Conservation (phyloP, 2,888 invertebrate genomes). For the Cantharis lateralis region DNA sequence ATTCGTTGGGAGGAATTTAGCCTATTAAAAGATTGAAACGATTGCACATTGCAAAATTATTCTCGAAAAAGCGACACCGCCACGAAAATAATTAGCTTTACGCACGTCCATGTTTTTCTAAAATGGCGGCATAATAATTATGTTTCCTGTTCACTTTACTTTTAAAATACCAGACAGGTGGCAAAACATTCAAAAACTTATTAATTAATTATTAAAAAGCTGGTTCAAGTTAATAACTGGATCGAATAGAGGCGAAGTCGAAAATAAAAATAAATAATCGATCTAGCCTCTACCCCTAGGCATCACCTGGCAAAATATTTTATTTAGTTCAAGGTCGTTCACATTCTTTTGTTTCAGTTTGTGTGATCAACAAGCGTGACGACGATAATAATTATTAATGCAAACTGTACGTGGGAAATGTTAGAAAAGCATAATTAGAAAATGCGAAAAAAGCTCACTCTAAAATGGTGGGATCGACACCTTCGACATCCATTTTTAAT, state of each 20-base stretch:
- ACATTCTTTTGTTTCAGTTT: neutral
- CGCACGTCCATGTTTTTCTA: neutral
- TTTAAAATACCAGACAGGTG: neutral
- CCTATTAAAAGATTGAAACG: neutral
- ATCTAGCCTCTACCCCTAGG: neutral
- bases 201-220: neutral
- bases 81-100: neutral
- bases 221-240: neutral
- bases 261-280: neutral
- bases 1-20: neutral
- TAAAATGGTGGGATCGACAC: slow-evolving; percentile 75
- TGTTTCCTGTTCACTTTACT: neutral
- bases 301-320: neutral
- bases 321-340: neutral
- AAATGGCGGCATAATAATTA: neutral
- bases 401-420: neutral
- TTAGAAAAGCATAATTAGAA: slow-evolving; percentile 29
- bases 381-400: neutral
- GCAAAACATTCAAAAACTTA: neutral
- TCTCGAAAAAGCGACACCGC: neutral
- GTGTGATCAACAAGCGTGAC: neutral
- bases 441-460: slow-evolving; percentile 59
- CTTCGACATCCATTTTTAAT: slow-evolving; percentile 80
- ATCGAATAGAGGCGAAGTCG: neutral
- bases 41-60: neutral